Evolutionary conservation across 35 echinoderm and acorn worm genomes (phyloP), one percentile per base, ranked within the genome.

Genomic region (Apostichopus californicus): DNA sequence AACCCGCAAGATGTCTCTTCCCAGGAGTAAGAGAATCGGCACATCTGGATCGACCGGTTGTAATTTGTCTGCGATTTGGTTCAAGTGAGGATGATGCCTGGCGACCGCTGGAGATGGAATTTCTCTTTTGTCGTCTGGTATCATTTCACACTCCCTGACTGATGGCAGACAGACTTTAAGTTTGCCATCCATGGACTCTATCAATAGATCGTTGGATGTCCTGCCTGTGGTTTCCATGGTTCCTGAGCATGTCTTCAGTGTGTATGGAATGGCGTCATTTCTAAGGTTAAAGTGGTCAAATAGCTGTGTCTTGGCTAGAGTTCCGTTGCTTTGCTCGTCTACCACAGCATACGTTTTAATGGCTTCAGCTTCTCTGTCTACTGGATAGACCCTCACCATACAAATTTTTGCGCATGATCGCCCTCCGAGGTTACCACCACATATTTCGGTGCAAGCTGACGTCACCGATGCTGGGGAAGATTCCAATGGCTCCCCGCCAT

Each of bases 391-490:
- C 64, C 80, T 81, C 12, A 93, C 92, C 54, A 88, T 86, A 72
- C 92, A 93, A 89, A 93, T 87, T 89, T 93, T 93, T 17, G 92
- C 73, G n/a, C 84, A 93, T n/a, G 71, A 88, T 15, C 71, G 55
- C 9, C 70, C 82, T 7, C 80, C 83, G 17, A 77, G 34, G 46
- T 77, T 65, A 9, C 89, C 20, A 22, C 55, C 85, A 11, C 84
- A 89, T 55, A 89, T 87, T 79, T 89, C 85, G 12, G 92, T 93
- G 75, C 84, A 93, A 57, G 58, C 70, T 13, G 92, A 87, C 15
- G 58, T 89, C 5, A 93, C 64, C 9, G 12, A 14, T 5, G 12
- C 5, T 17, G 68, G 10, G 53, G 34, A 52, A 1, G 5, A 17
- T 26, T 21, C 14, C 26, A 54, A 7, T 56, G 59, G 12, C 68